Conservation (phyloP, 2,888 invertebrate species). For the Fragum whitleyi region DNA sequence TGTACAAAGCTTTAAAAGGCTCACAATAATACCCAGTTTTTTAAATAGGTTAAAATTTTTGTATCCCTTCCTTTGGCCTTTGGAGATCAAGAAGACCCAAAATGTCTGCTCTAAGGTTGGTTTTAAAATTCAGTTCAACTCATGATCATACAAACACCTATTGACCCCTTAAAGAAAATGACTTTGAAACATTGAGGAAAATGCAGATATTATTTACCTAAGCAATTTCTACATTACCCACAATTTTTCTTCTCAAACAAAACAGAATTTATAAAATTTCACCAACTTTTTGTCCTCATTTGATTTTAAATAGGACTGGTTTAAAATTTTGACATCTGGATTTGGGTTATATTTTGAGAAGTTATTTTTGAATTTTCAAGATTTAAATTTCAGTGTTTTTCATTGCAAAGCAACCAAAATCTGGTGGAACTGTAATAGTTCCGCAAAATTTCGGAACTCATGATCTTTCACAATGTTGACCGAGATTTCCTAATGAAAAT, state of each 20-base stretch:
- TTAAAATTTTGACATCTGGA: neutral
- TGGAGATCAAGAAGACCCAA: too few relatives aligned
- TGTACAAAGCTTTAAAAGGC: neutral
- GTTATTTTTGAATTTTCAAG: too few relatives aligned
- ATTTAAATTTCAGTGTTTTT: too few relatives aligned
- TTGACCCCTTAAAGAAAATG: too few relatives aligned
- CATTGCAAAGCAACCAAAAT: too few relatives aligned
- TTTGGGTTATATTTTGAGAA: neutral
- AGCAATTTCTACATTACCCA: neutral
- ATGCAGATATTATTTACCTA: neutral
- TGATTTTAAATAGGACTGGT: neutral
- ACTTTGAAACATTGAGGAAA: neutral
- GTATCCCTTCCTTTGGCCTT: neutral
- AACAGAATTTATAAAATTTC: neutral
- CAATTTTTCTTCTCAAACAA: neutral
- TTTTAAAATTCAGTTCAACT: too few relatives aligned
- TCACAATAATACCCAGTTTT: constrained; percentile 1
- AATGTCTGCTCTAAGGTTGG: too few relatives aligned
- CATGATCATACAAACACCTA: too few relatives aligned
- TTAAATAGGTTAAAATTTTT: neutral
- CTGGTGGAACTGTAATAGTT: too few relatives aligned
- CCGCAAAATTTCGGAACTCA: too few relatives aligned
- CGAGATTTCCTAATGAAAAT: too few relatives aligned
- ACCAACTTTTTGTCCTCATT: neutral
- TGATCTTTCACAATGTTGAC: too few relatives aligned